phyloP scores from a whole-genome alignment of 2,888 invertebrate species.

The Hetaerina titia region DNA sequence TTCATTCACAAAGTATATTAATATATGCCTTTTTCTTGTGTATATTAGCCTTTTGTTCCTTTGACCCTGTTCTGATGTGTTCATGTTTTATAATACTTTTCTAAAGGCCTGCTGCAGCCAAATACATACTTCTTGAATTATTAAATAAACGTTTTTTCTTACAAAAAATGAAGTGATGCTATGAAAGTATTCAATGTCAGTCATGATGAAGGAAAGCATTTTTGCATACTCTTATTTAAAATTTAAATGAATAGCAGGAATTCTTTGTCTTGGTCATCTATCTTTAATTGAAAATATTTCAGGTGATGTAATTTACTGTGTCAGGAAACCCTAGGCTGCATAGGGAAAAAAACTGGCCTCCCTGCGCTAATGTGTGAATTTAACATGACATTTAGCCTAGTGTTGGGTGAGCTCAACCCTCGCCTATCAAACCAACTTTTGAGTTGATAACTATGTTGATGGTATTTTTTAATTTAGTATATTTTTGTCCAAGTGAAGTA shows the following conservation, averaged over 20 bases:
- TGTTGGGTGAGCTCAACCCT: no score
- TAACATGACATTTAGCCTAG: no score
- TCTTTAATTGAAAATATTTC: not conserved
- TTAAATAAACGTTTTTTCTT: not conserved
- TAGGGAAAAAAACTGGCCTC: no score
- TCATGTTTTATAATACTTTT: conserved; percentile 20
- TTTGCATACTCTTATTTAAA: not conserved
- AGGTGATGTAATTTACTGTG: not conserved
- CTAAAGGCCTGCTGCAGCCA: not conserved
- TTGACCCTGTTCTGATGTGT: not conserved
- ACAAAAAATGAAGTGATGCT: not conserved
- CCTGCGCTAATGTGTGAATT: no score
- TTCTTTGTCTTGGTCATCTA: not conserved
- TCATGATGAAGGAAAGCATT: not conserved
- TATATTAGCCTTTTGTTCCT: conserved; percentile 51
- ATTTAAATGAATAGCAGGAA: not conserved
- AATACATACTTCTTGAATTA: conserved; percentile 22
- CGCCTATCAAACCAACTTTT: no score
- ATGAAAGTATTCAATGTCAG: not conserved
- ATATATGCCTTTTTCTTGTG: conserved; percentile 64
- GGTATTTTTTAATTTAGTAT: no score
- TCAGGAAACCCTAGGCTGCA: no score
- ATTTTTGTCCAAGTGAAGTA: no score
- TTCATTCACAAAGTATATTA: conserved; percentile 64
- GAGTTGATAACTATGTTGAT: no score